phyloP scores from a whole-genome alignment of 2,113 vertebrate species.

The Muntiacus muntjak region DNA sequence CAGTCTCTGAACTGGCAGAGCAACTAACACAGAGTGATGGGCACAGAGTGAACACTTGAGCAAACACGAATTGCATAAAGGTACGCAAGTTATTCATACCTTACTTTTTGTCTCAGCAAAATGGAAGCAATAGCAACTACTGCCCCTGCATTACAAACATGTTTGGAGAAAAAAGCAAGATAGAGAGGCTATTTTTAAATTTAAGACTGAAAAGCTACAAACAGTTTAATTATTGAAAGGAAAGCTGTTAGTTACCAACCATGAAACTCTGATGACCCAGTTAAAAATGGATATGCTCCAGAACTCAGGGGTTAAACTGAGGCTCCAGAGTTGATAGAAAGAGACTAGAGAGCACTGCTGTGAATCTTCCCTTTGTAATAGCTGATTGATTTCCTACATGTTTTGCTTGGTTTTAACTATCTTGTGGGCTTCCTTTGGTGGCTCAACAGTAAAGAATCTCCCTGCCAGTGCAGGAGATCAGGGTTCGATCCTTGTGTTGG shows the following conservation, averaged over 20 bases:
- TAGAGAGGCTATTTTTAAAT: constrained; percentile 20
- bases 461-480: not conserved
- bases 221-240: not conserved
- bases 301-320: not conserved
- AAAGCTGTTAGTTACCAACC: not conserved
- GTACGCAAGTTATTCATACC: not conserved
- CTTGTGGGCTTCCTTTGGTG: not conserved
- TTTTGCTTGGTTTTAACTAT: constrained; percentile 9
- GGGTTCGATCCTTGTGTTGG: not conserved
- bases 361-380: not conserved
- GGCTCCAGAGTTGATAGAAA: not conserved
- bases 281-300: constrained; percentile 2
- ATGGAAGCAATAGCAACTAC: not conserved
- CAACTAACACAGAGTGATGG: not conserved
- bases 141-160: not conserved
- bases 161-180: not conserved
- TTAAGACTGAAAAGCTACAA: not conserved
- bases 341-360: not conserved
- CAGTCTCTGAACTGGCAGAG: not conserved
- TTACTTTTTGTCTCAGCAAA: not conserved
- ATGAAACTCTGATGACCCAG: not conserved
- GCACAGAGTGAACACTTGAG: not conserved
- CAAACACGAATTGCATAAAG: not conserved
- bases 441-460: not conserved
- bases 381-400: not conserved